These are phyloP conservation scores for Gambelia wislizenii DNA, from an alignment of 2,797 vertebrate genomes.

Conservation along the genomic window DNA sequence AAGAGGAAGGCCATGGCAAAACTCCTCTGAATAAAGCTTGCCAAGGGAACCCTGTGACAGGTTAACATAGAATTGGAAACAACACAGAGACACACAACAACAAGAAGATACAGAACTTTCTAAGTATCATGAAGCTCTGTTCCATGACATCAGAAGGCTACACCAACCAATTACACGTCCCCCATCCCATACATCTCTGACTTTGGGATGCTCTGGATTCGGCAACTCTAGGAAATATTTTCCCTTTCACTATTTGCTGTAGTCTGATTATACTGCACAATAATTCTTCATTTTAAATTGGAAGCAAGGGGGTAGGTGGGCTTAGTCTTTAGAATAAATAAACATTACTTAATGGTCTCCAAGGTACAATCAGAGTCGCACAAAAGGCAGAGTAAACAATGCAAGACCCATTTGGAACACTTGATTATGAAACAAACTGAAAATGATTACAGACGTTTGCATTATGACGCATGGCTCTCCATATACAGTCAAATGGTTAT, in stretches of 20 bases:
- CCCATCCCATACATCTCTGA: not conserved
- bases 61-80: too few relatives aligned
- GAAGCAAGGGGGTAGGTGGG: not conserved
- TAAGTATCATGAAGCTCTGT: too few relatives aligned
- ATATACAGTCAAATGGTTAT: not conserved
- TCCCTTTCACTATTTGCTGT: not conserved
- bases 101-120: too few relatives aligned
- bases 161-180: not conserved
- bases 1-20: too few relatives aligned
- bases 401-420: not conserved
- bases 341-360: conserved; percentile 1
- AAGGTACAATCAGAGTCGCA: conserved; percentile 17
- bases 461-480: conserved; percentile 26
- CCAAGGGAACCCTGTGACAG: too few relatives aligned
- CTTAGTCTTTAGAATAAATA: not conserved
- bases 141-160: not conserved
- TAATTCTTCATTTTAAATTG: not conserved
- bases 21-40: too few relatives aligned
- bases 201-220: not conserved
- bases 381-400: conserved; percentile 25
- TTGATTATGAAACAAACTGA: conserved; percentile 37
- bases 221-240: not conserved
- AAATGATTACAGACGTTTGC: conserved; percentile 24
- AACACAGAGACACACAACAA: too few relatives aligned
- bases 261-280: not conserved